Evolutionary conservation across 2,888 invertebrate species (phyloP).

Genomic region (Coelopa pilipes): DNA sequence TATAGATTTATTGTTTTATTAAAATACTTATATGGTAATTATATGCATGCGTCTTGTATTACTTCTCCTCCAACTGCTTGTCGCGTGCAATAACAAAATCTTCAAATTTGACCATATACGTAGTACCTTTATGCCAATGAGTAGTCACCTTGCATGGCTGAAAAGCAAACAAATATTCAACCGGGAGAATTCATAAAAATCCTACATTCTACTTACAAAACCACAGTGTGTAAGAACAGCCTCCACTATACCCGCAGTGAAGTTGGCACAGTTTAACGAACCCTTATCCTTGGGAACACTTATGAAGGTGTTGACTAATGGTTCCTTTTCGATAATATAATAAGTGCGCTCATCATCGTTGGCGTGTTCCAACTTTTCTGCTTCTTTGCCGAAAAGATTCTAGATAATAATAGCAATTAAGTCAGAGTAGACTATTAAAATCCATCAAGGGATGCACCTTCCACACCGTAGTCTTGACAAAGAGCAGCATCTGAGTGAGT

Average conservation of each 20-base stretch:
- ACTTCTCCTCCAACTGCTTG: conserved; percentile 90
- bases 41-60: conserved; percentile 48
- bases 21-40: neutral
- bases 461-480: conserved; percentile 97
- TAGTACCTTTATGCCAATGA: conserved; percentile 99
- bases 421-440: neutral
- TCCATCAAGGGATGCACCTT: conserved; percentile 68
- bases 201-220: conserved; percentile 80
- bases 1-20: conserved; percentile 41
- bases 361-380: conserved; percentile 97
- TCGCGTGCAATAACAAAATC: conserved; percentile 91
- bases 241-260: conserved; percentile 97
- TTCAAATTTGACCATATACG: conserved; percentile 98
- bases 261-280: conserved; percentile 97
- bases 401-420: conserved; percentile 56
- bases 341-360: conserved; percentile 98
- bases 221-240: conserved; percentile 93
- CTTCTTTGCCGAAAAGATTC: conserved; percentile 97
- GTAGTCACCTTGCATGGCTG: conserved; percentile 98
- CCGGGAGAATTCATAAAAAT: neutral
- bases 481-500: conserved; percentile 91
- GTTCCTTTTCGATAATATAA: conserved; percentile 98
- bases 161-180: conserved; percentile 59
- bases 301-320: conserved; percentile 95
- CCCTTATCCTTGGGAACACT: conserved; percentile 98